Percentiles rank a stretch among this genome's conserved stretches.
Conservation (phyloP, 2,113 vertebrate genomes). For the Ceyx melanurus region DNA sequence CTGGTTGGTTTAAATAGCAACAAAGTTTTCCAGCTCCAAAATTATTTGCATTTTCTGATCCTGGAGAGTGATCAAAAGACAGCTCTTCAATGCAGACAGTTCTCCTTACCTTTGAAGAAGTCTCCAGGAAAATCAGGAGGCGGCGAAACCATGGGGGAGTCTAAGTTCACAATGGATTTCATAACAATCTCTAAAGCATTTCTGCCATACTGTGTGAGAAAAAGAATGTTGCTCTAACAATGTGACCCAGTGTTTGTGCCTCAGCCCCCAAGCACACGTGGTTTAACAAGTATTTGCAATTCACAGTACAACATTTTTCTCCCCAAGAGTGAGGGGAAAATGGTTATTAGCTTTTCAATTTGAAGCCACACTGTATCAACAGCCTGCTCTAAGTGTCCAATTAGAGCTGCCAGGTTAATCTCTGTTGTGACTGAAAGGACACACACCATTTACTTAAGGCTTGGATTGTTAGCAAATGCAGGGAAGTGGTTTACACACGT, state of each 20-base stretch:
- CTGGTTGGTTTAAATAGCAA: not conserved
- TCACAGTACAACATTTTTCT: not conserved
- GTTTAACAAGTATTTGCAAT: not conserved
- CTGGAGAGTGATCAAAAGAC: not conserved
- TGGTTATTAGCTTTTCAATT: not conserved
- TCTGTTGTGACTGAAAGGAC: not conserved
- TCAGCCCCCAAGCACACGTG: not conserved
- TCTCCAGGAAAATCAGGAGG: slow-evolving; percentile 92
- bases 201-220: slow-evolving; percentile 87
- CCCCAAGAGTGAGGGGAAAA: not conserved
- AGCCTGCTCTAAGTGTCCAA: not conserved
- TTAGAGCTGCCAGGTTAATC: not conserved
- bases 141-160: slow-evolving; percentile 89
- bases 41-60: not conserved
- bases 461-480: not conserved
- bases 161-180: slow-evolving; percentile 97
- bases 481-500: not conserved
- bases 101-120: slow-evolving; percentile 92
- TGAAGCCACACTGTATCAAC: not conserved
- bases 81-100: not conserved
- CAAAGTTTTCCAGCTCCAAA: not conserved
- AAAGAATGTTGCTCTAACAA: not conserved
- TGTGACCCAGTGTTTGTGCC: not conserved
- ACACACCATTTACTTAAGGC: not conserved
- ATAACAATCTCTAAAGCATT: slow-evolving; percentile 98